Evolutionary conservation across 2,113 vertebrate species (phyloP).

Genomic region (Anser cygnoides): DNA sequence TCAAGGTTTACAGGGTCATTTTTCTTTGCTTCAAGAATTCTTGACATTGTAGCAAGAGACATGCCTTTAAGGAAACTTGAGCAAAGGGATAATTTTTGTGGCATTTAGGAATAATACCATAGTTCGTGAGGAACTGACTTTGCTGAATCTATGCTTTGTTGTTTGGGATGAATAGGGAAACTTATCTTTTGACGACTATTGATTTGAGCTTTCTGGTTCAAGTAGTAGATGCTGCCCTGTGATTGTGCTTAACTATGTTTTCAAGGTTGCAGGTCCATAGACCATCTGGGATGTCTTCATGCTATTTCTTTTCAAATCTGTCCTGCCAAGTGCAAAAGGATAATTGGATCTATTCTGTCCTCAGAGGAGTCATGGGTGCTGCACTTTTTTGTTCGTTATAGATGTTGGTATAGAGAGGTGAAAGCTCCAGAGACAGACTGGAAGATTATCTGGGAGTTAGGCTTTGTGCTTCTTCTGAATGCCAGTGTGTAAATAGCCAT

Average conservation of each 20-base stretch:
- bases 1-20: not conserved
- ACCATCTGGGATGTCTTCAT: slow-evolving; percentile 10
- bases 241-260: slow-evolving; percentile 4
- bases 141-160: not conserved
- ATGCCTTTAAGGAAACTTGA: not conserved
- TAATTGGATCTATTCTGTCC: not conserved
- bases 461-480: not conserved
- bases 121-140: not conserved
- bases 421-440: not conserved
- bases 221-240: not conserved
- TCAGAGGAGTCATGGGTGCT: not conserved
- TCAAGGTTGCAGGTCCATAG: not conserved
- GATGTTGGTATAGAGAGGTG: not conserved
- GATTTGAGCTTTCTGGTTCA: not conserved
- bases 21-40: not conserved
- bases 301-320: not conserved
- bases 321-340: not conserved
- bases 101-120: not conserved
- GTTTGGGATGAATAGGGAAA: not conserved
- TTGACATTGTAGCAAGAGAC: not conserved
- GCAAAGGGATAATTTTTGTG: not conserved
- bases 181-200: not conserved
- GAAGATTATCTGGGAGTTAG: not conserved
- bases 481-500: not conserved
- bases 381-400: not conserved